Evolutionary conservation across 2,888 invertebrate genomes (phyloP).

Genomic region (Lasioglossum malachurum): DNA sequence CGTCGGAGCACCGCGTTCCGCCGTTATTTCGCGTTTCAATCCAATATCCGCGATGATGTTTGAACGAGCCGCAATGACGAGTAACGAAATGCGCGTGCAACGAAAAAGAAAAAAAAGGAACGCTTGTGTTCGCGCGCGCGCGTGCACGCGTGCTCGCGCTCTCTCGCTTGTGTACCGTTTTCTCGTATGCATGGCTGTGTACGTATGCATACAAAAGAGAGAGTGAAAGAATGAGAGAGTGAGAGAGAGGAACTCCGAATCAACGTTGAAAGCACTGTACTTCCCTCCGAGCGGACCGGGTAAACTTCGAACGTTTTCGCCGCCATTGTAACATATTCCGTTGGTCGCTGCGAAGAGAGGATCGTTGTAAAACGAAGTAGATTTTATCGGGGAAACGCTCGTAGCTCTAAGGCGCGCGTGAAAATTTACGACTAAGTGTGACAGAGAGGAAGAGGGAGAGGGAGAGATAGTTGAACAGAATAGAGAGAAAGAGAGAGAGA

Average conservation of each 20-base stretch:
- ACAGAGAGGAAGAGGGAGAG: conserved; percentile 6
- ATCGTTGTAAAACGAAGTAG: conserved; percentile 54
- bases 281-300: conserved; percentile 37
- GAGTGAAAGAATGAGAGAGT: neutral
- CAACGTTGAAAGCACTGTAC: conserved; percentile 29
- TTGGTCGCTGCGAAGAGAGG: conserved; percentile 35
- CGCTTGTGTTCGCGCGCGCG: neutral
- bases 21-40: conserved; percentile 33
- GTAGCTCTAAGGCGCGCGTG: conserved; percentile 64
- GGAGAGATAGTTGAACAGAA: neutral
- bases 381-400: conserved; percentile 60
- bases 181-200: neutral
- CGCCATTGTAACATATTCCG: conserved; percentile 65
- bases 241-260: conserved; percentile 2
- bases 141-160: neutral
- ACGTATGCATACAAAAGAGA: neutral
- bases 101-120: neutral
- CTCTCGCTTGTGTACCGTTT: conserved; percentile 6
- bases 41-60: conserved; percentile 40
- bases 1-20: conserved; percentile 19
- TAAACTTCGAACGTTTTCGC: conserved; percentile 40
- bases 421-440: conserved; percentile 24
- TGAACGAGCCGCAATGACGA: conserved; percentile 32
- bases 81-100: conserved; percentile 10
- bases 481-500: neutral